phyloP scores from a whole-genome alignment of 2,113 vertebrate species.

The Protomyctophum bolini region DNA sequence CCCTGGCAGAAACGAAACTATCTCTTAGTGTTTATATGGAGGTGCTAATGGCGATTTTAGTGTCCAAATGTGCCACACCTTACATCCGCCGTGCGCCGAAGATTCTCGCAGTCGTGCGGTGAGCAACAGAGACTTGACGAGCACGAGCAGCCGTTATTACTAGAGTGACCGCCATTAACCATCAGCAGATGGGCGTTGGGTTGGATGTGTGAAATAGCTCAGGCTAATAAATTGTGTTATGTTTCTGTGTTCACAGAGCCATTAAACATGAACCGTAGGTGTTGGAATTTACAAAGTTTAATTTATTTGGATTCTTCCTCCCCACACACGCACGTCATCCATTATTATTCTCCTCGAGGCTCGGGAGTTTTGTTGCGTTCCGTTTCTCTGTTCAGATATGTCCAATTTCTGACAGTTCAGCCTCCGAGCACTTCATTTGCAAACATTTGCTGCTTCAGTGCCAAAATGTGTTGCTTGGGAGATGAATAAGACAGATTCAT shows the following conservation, averaged over 20 bases:
- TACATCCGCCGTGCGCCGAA: constrained; percentile 56
- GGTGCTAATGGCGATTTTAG: constrained; percentile 54
- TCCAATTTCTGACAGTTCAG: constrained; percentile 11
- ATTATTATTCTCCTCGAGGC: neutral
- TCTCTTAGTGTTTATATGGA: constrained; percentile 48
- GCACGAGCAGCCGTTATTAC: constrained; percentile 42
- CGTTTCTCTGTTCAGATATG: neutral
- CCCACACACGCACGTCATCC: neutral
- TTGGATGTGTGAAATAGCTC: constrained; percentile 16
- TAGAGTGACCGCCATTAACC: constrained; percentile 28
- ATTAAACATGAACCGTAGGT: constrained; percentile 1
- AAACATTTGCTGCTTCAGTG: constrained; percentile 11
- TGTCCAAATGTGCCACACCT: constrained; percentile 57
- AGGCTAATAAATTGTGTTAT: neutral
- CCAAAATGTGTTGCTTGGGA: constrained; percentile 5
- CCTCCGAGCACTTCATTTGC: neutral
- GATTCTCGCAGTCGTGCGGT: constrained; percentile 46
- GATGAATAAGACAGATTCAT: constrained; percentile 4
- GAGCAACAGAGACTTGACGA: constrained; percentile 40
- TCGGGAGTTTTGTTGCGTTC: neutral
- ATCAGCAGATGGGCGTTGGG: constrained; percentile 15
- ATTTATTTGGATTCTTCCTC: constrained; percentile 5
- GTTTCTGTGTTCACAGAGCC: constrained; percentile 9
- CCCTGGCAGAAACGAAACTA: constrained; percentile 41
- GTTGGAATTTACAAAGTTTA: constrained; percentile 15